phyloP scores from a whole-genome alignment of 2,113 vertebrate genomes.

The Muntiacus muntjak region DNA sequence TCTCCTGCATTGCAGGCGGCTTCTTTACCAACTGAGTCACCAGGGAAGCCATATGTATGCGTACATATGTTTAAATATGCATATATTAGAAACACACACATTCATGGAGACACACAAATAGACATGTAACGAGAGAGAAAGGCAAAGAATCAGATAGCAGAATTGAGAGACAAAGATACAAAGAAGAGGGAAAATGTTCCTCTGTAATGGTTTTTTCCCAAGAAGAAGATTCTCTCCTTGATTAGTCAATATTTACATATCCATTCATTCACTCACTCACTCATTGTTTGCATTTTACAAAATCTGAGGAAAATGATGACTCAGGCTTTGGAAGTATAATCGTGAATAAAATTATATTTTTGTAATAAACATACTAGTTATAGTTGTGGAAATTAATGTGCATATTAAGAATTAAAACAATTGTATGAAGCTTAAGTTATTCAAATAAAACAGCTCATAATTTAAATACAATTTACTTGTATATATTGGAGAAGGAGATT shows the following conservation, averaged over 20 bases:
- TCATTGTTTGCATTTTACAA: neutral
- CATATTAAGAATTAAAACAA: neutral
- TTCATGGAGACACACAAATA: neutral
- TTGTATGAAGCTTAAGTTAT: neutral
- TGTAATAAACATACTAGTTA: neutral
- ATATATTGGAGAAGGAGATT: neutral
- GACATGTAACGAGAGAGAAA: neutral
- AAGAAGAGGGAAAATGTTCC: neutral
- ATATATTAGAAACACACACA: neutral
- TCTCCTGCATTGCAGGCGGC: neutral
- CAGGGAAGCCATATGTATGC: neutral
- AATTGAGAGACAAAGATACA: neutral
- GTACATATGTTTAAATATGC: neutral
- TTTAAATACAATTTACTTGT: neutral
- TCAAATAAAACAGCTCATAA: neutral
- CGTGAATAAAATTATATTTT: neutral
- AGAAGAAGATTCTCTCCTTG: neutral
- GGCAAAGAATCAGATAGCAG: neutral
- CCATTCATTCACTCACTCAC: neutral
- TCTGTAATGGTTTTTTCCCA: neutral
- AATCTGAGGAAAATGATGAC: neutral
- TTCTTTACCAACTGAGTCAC: neutral
- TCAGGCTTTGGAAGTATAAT: neutral
- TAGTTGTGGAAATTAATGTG: neutral
- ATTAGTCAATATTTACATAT: neutral